Conservation (phyloP, 2,888 invertebrate genomes). For the Archaeoteleia sp. region DNA sequence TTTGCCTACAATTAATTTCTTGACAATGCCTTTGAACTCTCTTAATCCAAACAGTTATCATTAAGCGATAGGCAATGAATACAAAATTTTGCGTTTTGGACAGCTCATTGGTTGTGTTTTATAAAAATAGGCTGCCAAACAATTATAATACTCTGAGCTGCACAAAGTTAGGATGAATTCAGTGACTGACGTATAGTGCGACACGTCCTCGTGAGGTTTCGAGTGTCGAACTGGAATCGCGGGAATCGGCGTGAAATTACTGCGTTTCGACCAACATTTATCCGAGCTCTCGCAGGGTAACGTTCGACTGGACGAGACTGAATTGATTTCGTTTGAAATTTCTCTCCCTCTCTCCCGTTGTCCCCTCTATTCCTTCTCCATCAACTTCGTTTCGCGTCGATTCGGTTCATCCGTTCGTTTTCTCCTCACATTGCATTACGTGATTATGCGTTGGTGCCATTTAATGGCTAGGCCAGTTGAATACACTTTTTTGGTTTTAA, state of each 20-base stretch:
- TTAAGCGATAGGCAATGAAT: constrained; percentile 5
- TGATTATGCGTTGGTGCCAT: constrained; percentile 41
- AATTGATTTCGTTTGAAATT: constrained; percentile 75
- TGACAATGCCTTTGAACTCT: too few relatives aligned
- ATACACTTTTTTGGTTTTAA: constrained; percentile 38
- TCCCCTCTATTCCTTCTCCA: constrained; percentile 57
- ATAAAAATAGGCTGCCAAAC: constrained; percentile 45
- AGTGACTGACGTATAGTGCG: constrained; percentile 54
- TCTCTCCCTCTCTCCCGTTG: constrained; percentile 55
- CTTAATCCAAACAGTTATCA: too few relatives aligned
- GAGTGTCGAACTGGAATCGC: constrained; percentile 68
- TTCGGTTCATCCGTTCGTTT: constrained; percentile 50
- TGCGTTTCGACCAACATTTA: constrained; percentile 73
- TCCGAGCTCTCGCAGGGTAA: constrained; percentile 66
- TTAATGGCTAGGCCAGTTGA: constrained; percentile 37
- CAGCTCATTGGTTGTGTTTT: constrained; percentile 9
- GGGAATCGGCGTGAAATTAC: constrained; percentile 71
- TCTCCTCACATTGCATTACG: constrained; percentile 44
- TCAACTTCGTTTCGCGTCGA: constrained; percentile 56
- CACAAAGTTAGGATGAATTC: constrained; percentile 48
- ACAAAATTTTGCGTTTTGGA: constrained; percentile 2
- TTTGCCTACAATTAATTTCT: too few relatives aligned
- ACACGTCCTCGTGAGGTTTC: constrained; percentile 57
- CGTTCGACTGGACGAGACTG: constrained; percentile 71
- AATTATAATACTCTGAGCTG: constrained; percentile 43